Evolutionary conservation across 1,140 invertebrate species (phyloP).

Genomic region (Fopius arisanus): DNA sequence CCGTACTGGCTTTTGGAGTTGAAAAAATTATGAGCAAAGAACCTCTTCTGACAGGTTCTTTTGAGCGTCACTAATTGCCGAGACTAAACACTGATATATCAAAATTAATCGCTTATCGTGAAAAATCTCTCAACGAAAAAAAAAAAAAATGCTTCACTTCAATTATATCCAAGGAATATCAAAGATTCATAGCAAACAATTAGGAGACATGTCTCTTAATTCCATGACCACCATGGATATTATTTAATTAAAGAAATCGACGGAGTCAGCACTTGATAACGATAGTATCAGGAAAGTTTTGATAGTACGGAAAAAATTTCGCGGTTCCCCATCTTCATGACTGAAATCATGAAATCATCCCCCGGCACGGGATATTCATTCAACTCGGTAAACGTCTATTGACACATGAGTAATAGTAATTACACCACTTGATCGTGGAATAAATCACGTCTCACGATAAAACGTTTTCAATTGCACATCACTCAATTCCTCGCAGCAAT

Average conservation of each 20-base stretch:
- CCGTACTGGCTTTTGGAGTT: too few species aligned
- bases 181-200: not conserved
- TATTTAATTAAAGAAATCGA: constrained; percentile 8
- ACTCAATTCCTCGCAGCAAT: not conserved
- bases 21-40: too few species aligned
- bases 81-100: too few species aligned
- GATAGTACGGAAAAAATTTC: constrained; percentile 1
- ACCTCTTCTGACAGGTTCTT: too few species aligned
- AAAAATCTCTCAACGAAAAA: too few species aligned
- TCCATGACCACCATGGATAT: not conserved
- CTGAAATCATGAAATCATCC: not conserved
- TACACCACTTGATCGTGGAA: not conserved
- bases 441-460: not conserved
- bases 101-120: too few species aligned
- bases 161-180: not conserved
- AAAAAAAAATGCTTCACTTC: too few species aligned
- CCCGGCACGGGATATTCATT: not conserved
- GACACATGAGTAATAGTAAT: not conserved
- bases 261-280: not conserved
- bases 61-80: too few species aligned
- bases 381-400: not conserved
- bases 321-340: not conserved
- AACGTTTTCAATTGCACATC: not conserved
- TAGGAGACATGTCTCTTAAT: not conserved
- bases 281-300: constrained; percentile 17